phyloP scores from a whole-genome alignment of 1,140 invertebrate genomes.

The Diprion similis region DNA sequence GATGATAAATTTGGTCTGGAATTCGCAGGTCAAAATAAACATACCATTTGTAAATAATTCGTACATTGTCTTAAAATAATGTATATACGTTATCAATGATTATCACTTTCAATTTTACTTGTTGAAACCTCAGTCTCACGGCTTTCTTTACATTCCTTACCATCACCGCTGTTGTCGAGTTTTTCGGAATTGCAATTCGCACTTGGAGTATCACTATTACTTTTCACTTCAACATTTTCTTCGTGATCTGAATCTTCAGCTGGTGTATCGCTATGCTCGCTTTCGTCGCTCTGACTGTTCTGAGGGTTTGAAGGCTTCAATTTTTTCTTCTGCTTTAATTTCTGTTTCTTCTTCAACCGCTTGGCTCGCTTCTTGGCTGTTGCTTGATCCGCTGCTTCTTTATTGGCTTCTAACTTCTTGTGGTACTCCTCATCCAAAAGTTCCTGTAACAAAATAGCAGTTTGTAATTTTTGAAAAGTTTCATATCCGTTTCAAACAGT shows the following conservation, averaged over 20 bases:
- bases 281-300: conserved; percentile 28
- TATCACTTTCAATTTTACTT: neutral
- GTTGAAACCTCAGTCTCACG: conserved; percentile 21
- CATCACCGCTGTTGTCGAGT: conserved; percentile 32
- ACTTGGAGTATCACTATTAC: conserved; percentile 22
- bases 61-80: neutral
- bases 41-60: neutral
- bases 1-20: neutral
- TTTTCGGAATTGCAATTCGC: neutral
- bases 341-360: conserved; percentile 78
- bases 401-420: conserved; percentile 82
- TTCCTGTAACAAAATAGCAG: conserved; percentile 66
- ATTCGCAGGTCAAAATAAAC: neutral
- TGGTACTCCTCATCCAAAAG: conserved; percentile 83
- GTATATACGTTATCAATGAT: neutral
- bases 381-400: conserved; percentile 74
- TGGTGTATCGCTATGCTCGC: conserved; percentile 19
- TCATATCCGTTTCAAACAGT: conserved; percentile 4
- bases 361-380: conserved; percentile 88
- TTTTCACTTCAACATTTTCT: conserved; percentile 34
- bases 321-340: conserved; percentile 63
- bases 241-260: conserved; percentile 51
- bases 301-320: conserved; percentile 41
- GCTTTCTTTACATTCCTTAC: conserved; percentile 33
- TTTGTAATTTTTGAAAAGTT: conserved; percentile 17